Conservation (phyloP, 1,140 invertebrate species). For the Archegozetes longisetosus region DNA sequence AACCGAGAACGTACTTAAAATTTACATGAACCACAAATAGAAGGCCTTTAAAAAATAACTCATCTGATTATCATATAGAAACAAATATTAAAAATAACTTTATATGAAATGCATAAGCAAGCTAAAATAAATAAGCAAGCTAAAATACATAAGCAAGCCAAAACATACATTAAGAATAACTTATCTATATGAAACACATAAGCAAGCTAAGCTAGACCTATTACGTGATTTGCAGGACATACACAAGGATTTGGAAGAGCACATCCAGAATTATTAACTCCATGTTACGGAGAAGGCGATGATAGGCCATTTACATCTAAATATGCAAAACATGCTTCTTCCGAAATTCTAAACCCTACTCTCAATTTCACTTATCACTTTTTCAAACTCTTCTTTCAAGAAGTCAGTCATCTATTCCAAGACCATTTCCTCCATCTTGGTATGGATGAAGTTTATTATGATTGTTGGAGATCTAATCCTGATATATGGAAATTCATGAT, state of each 20-base stretch:
- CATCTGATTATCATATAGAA: too few species aligned
- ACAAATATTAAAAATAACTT: too few species aligned
- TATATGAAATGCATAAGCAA: too few species aligned
- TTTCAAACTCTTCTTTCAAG: constrained; percentile 47
- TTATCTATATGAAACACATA: too few species aligned
- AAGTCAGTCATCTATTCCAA: constrained; percentile 48
- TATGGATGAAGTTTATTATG: constrained; percentile 73
- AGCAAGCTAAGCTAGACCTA: too few species aligned
- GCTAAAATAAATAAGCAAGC: background rate
- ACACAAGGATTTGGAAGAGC: constrained; percentile 27
- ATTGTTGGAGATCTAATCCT: constrained; percentile 68
- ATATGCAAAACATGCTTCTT: constrained; percentile 33
- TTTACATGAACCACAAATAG: too few species aligned
- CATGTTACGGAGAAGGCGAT: constrained; percentile 25
- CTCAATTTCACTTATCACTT: constrained; percentile 45
- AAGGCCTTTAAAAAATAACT: too few species aligned
- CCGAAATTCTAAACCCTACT: constrained; percentile 61
- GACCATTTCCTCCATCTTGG: constrained; percentile 69
- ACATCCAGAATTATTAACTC: constrained; percentile 21
- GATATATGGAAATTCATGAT: constrained; percentile 51
- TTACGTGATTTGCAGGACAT: constrained; percentile 27
- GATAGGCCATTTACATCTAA: constrained; percentile 18
- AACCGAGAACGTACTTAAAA: too few species aligned
- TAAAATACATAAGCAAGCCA: background rate
- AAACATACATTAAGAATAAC: background rate